phyloP scores from a whole-genome alignment of 2,797 vertebrate species.

The Emys orbicularis region DNA sequence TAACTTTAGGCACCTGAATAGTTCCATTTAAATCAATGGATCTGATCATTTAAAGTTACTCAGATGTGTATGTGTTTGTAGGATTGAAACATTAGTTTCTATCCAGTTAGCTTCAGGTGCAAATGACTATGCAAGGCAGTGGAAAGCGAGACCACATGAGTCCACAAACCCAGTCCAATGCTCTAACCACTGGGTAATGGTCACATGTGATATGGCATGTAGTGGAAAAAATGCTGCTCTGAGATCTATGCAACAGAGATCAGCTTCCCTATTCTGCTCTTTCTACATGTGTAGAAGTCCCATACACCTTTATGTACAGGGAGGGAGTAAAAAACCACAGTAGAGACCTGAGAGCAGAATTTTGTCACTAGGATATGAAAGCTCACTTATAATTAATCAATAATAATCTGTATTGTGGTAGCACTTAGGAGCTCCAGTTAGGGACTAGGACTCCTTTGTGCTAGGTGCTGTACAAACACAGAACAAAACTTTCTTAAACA shows the following conservation, averaged over 20 bases:
- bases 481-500: neutral
- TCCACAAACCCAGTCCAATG: neutral
- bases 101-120: neutral
- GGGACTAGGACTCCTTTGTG: neutral
- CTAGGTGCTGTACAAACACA: rapidly evolving
- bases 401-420: neutral
- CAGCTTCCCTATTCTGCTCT: neutral
- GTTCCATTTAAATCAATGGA: neutral
- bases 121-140: neutral
- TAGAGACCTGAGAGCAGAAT: neutral
- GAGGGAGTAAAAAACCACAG: neutral
- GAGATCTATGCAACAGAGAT: neutral
- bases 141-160: neutral
- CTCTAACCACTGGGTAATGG: rapidly evolving
- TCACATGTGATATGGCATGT: neutral
- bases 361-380: neutral
- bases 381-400: neutral
- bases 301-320: neutral
- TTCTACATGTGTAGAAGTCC: rapidly evolving
- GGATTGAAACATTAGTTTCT: neutral
- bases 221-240: neutral
- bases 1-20: neutral
- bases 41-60: neutral
- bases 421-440: neutral
- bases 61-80: neutral